Conservation (phyloP, 2,797 vertebrate species). For the Sternotherus odoratus region DNA sequence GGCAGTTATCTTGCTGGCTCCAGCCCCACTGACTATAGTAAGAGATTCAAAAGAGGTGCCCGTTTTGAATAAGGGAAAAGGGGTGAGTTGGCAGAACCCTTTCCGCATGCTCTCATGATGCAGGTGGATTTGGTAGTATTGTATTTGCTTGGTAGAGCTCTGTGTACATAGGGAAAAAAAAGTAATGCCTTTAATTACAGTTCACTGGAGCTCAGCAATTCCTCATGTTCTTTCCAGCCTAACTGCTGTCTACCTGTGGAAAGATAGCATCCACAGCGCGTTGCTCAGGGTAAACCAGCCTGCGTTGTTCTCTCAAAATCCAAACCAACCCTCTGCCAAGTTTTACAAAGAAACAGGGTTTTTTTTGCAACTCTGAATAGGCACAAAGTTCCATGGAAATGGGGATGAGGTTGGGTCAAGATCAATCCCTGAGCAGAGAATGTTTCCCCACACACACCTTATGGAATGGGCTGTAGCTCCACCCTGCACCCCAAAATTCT, state of each 20-base stretch:
- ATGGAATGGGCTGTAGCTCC: not conserved
- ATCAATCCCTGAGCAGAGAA: not conserved
- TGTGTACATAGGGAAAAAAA: not conserved
- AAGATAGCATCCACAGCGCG: not conserved
- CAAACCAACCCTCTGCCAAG: not conserved
- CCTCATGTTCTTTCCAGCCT: not conserved
- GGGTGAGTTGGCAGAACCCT: not conserved
- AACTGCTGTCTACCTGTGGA: not conserved
- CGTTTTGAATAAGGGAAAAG: not conserved
- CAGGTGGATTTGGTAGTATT: no score
- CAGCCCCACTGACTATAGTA: no score
- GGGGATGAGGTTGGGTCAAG: not conserved
- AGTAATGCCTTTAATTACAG: no score
- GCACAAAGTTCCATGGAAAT: not conserved
- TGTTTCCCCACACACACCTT: not conserved
- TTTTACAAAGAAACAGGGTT: not conserved
- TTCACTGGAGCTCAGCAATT: not conserved
- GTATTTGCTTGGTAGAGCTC: not conserved
- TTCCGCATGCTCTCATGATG: no score
- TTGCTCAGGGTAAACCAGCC: not conserved
- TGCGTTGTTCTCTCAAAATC: not conserved
- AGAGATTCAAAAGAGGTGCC: no score
- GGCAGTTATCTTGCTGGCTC: no score
- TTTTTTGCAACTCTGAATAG: not conserved
- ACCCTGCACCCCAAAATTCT: not conserved